These are phyloP conservation scores for Cichladusa arquata DNA, from an alignment of 2,113 vertebrate species.

Conservation along the genomic window DNA sequence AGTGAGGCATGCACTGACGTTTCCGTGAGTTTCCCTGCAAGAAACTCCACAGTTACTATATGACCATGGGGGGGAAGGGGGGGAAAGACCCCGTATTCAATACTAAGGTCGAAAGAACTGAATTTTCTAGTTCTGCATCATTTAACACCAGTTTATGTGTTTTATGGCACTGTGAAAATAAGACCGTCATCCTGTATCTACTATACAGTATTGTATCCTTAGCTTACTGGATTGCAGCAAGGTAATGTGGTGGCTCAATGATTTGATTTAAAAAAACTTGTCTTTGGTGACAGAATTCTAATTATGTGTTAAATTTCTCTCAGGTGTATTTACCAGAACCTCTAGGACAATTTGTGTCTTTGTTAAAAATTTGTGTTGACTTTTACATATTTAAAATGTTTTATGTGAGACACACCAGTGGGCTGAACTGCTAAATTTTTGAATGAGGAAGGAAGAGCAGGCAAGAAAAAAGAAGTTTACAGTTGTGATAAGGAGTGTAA, in stretches of 20 bases:
- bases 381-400: not conserved
- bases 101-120: not conserved
- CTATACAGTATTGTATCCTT: not conserved
- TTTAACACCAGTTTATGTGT: not conserved
- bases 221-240: not conserved
- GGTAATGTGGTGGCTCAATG: not conserved
- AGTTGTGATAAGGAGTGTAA: not conserved
- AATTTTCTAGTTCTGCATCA: not conserved
- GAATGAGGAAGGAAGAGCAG: not conserved
- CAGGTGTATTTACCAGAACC: not conserved
- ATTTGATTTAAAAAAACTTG: not conserved
- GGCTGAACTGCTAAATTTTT: not conserved
- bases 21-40: rapidly evolving
- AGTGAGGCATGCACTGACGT: not conserved
- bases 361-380: not conserved
- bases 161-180: not conserved
- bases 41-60: not conserved
- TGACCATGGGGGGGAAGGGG: rapidly evolving
- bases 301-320: not conserved
- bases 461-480: not conserved
- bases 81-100: not conserved
- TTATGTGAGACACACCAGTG: not conserved
- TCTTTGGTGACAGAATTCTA: not conserved
- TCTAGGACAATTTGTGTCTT: not conserved
- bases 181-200: not conserved